A percentile compares a stretch with the other conserved stretches of the same genome.
These are phyloP conservation scores for Drosophila rellima DNA, from an alignment of 2,888 invertebrate genomes.

Conservation along the genomic window DNA sequence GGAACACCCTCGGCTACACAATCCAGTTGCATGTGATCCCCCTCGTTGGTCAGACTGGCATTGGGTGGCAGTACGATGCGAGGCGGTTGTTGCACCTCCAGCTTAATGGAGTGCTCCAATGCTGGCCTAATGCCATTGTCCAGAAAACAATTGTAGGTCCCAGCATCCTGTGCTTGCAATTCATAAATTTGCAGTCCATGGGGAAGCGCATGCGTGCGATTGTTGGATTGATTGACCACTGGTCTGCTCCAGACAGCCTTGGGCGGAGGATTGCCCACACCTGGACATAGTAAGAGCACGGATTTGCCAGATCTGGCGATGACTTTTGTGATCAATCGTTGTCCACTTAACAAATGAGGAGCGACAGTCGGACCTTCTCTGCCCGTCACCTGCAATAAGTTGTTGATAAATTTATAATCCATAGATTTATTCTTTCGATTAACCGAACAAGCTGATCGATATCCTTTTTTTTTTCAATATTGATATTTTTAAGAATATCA, in stretches of 20 bases:
- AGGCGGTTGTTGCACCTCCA: slow-evolving; percentile 86
- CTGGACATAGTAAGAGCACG: slow-evolving; percentile 89
- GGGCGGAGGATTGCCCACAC: slow-evolving; percentile 89
- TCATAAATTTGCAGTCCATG: slow-evolving; percentile 88
- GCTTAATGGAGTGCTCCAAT: slow-evolving; percentile 86
- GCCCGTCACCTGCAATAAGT: slow-evolving; percentile 62
- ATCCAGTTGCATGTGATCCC: slow-evolving; percentile 85
- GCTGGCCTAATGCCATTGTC: slow-evolving; percentile 87
- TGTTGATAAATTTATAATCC: background rate
- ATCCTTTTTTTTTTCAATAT: too few species aligned
- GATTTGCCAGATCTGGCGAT: slow-evolving; percentile 86
- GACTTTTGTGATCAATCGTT: slow-evolving; percentile 69
- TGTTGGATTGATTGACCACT: slow-evolving; percentile 78
- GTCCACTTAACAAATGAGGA: slow-evolving; percentile 76
- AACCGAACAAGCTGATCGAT: too few species aligned
- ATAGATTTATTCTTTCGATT: too few species aligned
- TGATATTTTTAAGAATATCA: too few species aligned
- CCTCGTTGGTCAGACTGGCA: slow-evolving; percentile 86
- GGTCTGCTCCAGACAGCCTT: slow-evolving; percentile 88
- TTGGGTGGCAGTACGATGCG: slow-evolving; percentile 81
- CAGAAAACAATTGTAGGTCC: slow-evolving; percentile 91
- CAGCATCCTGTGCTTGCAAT: slow-evolving; percentile 88
- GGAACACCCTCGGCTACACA: slow-evolving; percentile 90
- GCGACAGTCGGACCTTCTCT: slow-evolving; percentile 36
- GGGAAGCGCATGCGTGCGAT: slow-evolving; percentile 85